Evolutionary conservation across 1,140 invertebrate species (phyloP).

Genomic region (Halotydeus destructor): DNA sequence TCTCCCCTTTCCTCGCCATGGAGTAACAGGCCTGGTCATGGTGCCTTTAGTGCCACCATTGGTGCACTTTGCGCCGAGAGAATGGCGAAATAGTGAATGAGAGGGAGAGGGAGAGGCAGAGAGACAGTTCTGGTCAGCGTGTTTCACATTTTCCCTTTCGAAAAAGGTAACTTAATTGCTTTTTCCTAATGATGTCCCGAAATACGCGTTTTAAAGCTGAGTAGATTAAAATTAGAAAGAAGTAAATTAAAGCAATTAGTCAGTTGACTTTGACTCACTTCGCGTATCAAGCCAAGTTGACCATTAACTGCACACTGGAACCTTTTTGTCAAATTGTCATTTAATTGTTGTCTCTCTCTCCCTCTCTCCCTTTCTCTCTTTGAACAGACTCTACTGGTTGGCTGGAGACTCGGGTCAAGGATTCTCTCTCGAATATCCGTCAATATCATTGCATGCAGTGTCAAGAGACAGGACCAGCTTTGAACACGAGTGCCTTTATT

Average conservation of each 20-base stretch:
- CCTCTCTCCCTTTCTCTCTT: slow-evolving; percentile 14
- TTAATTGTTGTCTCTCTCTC: not conserved
- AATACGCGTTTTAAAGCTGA: too few species aligned
- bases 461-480: slow-evolving; percentile 40
- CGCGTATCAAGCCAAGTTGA: not conserved
- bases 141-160: too few species aligned
- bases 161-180: too few species aligned
- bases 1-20: not conserved
- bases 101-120: not conserved
- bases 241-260: too few species aligned
- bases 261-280: too few species aligned
- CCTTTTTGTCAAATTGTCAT: not conserved
- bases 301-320: not conserved
- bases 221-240: not conserved
- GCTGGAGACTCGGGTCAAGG: slow-evolving; percentile 35
- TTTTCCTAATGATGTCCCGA: too few species aligned
- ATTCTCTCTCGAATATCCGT: slow-evolving; percentile 45
- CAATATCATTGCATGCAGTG: slow-evolving; percentile 49
- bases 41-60: not conserved
- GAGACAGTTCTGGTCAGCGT: not conserved
- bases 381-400: slow-evolving; percentile 42
- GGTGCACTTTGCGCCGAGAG: not conserved
- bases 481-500: slow-evolving; percentile 42
- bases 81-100: not conserved
- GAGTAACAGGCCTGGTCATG: not conserved